Conservation (phyloP, 92 coral and sea anemone genomes). For the Heteractis magnifica region DNA sequence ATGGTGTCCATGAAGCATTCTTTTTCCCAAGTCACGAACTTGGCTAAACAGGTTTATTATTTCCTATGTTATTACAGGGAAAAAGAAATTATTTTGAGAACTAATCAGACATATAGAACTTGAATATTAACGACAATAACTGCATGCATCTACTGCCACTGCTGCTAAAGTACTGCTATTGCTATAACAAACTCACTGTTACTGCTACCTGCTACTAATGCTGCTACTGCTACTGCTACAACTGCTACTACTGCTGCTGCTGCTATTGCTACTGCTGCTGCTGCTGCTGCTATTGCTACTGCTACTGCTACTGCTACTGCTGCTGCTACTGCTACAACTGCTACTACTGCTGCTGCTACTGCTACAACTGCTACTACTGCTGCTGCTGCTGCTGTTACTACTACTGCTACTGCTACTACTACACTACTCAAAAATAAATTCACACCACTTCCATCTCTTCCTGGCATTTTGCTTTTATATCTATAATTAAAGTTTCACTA, state of each 20-base stretch:
- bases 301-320: too few species aligned
- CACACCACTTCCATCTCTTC: too few species aligned
- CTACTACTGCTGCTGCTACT: too few species aligned
- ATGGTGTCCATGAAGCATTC: conserved; percentile 89
- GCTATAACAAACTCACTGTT: not conserved
- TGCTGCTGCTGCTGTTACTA: too few species aligned
- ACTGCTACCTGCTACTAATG: not conserved
- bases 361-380: too few species aligned
- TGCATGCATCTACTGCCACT: not conserved
- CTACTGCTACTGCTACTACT: too few species aligned
- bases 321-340: too few species aligned
- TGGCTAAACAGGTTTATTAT: conserved; percentile 74
- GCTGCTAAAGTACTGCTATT: not conserved
- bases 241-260: too few species aligned
- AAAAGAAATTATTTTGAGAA: not conserved
- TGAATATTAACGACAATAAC: not conserved
- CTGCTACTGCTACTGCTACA: not conserved
- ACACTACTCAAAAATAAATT: too few species aligned
- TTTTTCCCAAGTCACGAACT: conserved; percentile 88
- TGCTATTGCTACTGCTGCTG: too few species aligned
- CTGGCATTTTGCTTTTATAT: too few species aligned
- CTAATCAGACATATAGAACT: not conserved
- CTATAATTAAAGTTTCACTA: not conserved
- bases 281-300: too few species aligned
- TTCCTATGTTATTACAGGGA: conserved; percentile 42